Conservation (phyloP, 2,113 vertebrate genomes). For the Alouatta palliata region DNA sequence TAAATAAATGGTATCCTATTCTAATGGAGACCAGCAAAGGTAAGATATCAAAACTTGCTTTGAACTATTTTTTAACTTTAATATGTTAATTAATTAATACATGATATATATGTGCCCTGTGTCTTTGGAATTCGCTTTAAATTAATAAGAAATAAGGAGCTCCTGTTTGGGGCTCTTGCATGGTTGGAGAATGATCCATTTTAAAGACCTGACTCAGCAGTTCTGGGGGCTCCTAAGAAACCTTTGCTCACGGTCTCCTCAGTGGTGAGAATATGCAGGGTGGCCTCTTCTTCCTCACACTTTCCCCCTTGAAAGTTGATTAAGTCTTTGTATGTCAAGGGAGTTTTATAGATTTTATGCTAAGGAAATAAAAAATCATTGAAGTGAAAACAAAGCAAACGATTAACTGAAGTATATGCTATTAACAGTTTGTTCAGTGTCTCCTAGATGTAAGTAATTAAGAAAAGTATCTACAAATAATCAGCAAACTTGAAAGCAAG, state of each 20-base stretch:
- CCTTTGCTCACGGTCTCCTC: rapidly evolving
- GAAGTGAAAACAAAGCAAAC: neutral
- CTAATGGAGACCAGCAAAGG: neutral
- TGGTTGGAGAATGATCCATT: neutral
- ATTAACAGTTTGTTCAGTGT: neutral
- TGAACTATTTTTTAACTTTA: neutral
- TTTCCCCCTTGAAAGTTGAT: neutral
- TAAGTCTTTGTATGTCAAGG: neutral
- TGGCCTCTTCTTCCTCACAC: neutral
- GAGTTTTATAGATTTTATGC: neutral
- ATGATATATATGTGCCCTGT: neutral
- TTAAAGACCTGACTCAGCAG: neutral
- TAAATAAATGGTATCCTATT: neutral
- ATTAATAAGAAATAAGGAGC: neutral
- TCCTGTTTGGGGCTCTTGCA: neutral
- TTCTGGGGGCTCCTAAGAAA: neutral
- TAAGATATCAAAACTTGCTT: neutral
- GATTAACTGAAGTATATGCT: neutral
- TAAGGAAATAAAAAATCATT: neutral
- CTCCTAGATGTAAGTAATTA: neutral
- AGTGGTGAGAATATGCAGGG: neutral
- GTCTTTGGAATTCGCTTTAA: neutral
- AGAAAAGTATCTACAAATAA: neutral
- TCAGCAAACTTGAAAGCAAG: neutral
- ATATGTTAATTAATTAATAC: neutral